Percentiles rank a stretch among this genome's conserved stretches.
These are phyloP conservation scores for Colaptes auratus DNA, from an alignment of 2,113 vertebrate species.

Conservation along the genomic window DNA sequence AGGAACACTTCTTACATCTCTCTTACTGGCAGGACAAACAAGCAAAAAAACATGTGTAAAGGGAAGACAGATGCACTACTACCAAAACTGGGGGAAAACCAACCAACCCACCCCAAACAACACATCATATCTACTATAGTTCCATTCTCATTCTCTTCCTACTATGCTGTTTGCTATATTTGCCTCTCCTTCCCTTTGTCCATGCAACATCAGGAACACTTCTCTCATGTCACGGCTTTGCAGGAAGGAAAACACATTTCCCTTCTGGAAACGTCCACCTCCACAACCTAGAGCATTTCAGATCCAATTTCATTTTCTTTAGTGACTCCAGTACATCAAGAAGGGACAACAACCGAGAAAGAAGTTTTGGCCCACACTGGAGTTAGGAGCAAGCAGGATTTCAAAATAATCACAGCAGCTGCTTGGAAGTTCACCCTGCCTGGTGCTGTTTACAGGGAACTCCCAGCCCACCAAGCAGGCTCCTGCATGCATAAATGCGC, in stretches of 20 bases:
- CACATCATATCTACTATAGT: neutral
- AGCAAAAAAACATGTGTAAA: neutral
- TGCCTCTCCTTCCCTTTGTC: neutral
- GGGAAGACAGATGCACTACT: neutral
- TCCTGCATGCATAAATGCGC: accelerated
- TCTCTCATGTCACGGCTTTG: neutral
- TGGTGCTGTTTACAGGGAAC: neutral
- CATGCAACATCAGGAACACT: accelerated
- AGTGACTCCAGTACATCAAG: neutral
- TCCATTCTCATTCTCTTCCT: neutral
- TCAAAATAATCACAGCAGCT: neutral
- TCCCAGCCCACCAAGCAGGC: neutral
- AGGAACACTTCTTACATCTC: neutral
- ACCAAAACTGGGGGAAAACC: neutral
- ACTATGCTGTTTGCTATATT: neutral
- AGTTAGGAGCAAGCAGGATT: neutral
- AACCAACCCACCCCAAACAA: neutral
- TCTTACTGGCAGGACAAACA: neutral
- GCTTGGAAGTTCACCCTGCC: neutral
- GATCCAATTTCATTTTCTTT: neutral
- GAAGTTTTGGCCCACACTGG: neutral
- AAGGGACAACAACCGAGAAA: neutral
- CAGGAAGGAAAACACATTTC: neutral
- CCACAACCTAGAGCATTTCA: neutral
- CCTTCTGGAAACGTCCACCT: neutral